These are phyloP conservation scores for Thymelicus sylvestris DNA, from an alignment of 2,888 invertebrate genomes.

Conservation along the genomic window DNA sequence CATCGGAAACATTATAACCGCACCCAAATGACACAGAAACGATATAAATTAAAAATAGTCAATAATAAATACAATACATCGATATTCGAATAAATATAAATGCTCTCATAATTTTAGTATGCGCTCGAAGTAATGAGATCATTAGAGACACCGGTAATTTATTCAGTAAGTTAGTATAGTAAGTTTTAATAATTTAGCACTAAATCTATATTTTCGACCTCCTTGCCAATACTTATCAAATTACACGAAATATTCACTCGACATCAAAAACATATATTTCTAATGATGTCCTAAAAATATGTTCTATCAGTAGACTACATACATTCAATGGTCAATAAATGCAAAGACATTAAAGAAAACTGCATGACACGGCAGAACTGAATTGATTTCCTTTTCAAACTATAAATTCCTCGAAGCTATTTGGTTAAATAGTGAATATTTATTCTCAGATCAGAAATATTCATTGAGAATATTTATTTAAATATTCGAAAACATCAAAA, in stretches of 20 bases:
- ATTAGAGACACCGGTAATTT: conserved; percentile 49
- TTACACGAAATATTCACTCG: conserved; percentile 7
- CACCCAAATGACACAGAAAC: background rate
- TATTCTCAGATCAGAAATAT: background rate
- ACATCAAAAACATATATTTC: background rate
- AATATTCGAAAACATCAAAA: too few relatives aligned
- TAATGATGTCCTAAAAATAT: too few relatives aligned
- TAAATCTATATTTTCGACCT: conserved; percentile 38
- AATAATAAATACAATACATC: conserved; percentile 37
- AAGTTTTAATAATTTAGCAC: conserved; percentile 29
- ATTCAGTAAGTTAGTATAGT: conserved; percentile 18
- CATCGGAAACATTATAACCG: background rate
- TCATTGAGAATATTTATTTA: too few relatives aligned
- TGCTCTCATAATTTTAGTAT: conserved; percentile 41
- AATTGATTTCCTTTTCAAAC: background rate
- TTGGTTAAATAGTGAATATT: background rate
- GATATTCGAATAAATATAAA: conserved; percentile 38
- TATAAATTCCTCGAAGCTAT: background rate
- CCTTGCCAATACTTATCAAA: conserved; percentile 18
- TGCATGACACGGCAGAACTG: background rate
- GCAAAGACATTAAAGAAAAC: too few relatives aligned
- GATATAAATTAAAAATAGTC: conserved; percentile 21
- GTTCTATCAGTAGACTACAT: too few relatives aligned
- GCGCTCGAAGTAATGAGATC: conserved; percentile 52
- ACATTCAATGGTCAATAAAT: too few relatives aligned